Base-by-base conservation (phyloP, 1,140 invertebrate genomes). In the Aphidius gifuensis region DNA sequence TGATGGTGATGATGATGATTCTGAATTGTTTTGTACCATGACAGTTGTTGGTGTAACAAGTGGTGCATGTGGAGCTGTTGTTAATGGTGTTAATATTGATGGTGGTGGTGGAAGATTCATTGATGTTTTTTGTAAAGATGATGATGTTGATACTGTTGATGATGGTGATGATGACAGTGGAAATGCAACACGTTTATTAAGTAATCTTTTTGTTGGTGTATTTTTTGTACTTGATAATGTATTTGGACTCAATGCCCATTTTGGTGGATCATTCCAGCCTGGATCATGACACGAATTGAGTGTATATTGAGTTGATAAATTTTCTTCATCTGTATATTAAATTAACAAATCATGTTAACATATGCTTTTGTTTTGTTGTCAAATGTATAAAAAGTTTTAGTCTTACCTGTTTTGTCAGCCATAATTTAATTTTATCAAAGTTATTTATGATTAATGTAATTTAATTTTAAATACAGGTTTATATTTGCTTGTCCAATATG, bases 231-330 rank as follows among this genome's bases (percentile, higher is more conserved):
- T 16, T 2, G 64, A 43, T 58, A 60, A 64, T 43, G 69, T 53
- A 23, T 69, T 63, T 16, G 60, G 45, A 16, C 68, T 62, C 21
- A 70, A 71, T n/a, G 72, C 74, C 74, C 80, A 81, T 59, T 77
- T 75, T 56, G 82, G 82, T 21, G 82, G 82, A 73, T 83, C 82
- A 57, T 83, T 83, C 82, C 82, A 83, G 9, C 82, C 82, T 5
- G 80, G 69, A 64, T 82, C 78, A 46, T 81, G 74, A 48, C 60
- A 65, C 8, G 76, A 66, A 43, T 69, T 66, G 38, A 81, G 66
- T n/a, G 53, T 59, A 16, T 75, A 74, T 64, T 81, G 79, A 7
- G 72, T 74, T 4, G 79, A 81, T 57, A 60, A 11, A 16, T 64
- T 61, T 58, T 66, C 58, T 46, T 58, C n/a, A 46, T 11, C 64